Evolutionary conservation across 2,888 invertebrate species (phyloP).

Genomic region (Hipparchia semele): DNA sequence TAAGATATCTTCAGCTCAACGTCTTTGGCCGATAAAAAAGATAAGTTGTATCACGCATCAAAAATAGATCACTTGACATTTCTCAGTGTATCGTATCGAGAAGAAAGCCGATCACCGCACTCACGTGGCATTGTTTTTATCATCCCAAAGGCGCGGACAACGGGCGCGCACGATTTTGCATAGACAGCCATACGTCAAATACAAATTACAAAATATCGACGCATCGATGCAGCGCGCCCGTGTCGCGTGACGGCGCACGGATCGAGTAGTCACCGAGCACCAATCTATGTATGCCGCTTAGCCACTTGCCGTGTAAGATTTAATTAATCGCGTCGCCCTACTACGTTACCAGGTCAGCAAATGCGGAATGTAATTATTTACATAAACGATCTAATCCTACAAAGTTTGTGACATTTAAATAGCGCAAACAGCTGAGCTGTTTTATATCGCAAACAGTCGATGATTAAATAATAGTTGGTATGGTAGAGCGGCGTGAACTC

Average conservation of each 20-base stretch:
- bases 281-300: constrained; percentile 41
- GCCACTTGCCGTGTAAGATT: constrained; percentile 47
- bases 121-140: constrained; percentile 81
- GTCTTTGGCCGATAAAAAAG: constrained; percentile 77
- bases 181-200: constrained; percentile 62
- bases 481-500: constrained; percentile 59
- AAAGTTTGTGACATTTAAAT: neutral
- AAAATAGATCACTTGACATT: constrained; percentile 71
- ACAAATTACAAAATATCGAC: constrained; percentile 46
- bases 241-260: constrained; percentile 18
- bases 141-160: constrained; percentile 56
- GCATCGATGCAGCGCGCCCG: constrained; percentile 40
- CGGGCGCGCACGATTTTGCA: constrained; percentile 47
- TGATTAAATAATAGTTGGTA: neutral
- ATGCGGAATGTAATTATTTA: constrained; percentile 67
- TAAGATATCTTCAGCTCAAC: constrained; percentile 37
- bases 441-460: neutral
- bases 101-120: constrained; percentile 53
- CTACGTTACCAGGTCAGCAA: constrained; percentile 48
- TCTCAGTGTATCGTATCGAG: constrained; percentile 59
- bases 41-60: constrained; percentile 61
- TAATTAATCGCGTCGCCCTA: constrained; percentile 52
- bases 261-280: constrained; percentile 35
- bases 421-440: neutral
- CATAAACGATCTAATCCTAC: constrained; percentile 62